Evolutionary conservation across 2,113 vertebrate species (phyloP), one percentile per base, ranked within the genome.

Genomic region (Brachypodius melanocephalos): DNA sequence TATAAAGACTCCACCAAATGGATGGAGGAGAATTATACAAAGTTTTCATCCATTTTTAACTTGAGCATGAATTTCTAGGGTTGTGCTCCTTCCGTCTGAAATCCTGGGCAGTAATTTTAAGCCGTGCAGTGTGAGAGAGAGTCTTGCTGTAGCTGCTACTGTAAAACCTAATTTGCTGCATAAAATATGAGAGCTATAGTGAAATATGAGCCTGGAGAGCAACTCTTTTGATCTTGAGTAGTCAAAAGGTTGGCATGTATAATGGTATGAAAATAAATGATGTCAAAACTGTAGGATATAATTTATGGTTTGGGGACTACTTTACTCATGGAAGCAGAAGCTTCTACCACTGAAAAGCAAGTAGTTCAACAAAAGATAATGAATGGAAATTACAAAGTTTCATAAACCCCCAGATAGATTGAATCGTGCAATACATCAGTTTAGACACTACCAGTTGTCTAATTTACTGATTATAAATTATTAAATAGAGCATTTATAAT

Each of bases 181-280:
- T 82, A 22, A 89, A 96, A 91, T 95, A 95, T 91, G 91, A 96
- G 96, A 94, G 68, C 54, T 66, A 34, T 73, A 94, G 91, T 96
- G 97, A 98, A 96, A 96, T 95, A 96, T 65, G 96, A 97, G 97
- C 87, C 93, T 24, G 31, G 80, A 96, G 95, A 97, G 93, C 94
- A 96, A 92, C 96, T 97, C 97, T 97, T 96, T 96, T 98, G 97
- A 98, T 98, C 97, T 95, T 88, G 92, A 98, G 93, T 85, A 97
- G 95, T 97, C 96, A 97, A 95, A 97, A 97, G 97, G 91, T 95
- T 98, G 96, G 95, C 97, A 95, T 96, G 85, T 84, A 97, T 97
- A 97, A 97, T 94, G 90, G 94, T 93, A 88, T 94, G 96, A 95
- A 98, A 98, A 98, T 98, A 97, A 97, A 97, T 88, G 96, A 94